Conservation (phyloP, 2,888 invertebrate genomes). For the Habrosyne pyritoides region DNA sequence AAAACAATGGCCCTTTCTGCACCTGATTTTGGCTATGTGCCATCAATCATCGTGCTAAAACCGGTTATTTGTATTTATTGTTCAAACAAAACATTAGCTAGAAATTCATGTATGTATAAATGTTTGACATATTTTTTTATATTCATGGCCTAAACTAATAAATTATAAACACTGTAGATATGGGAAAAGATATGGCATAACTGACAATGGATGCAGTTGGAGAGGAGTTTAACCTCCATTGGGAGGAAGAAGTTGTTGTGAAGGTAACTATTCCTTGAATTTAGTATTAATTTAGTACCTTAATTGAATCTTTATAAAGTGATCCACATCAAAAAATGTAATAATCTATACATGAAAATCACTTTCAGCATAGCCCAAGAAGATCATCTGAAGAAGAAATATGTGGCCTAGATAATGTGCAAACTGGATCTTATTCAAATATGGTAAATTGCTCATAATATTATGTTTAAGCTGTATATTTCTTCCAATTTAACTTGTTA, state of each 20-base stretch:
- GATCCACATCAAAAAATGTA: conserved; percentile 14
- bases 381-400: conserved; percentile 60
- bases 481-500: no score
- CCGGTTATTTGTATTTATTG: background rate
- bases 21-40: conserved; percentile 2
- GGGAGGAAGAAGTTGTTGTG: conserved; percentile 73
- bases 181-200: conserved; percentile 39
- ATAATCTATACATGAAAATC: conserved; percentile 22
- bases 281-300: no score
- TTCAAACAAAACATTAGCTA: no score
- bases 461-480: no score
- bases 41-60: background rate
- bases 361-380: conserved; percentile 55
- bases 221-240: conserved; percentile 71
- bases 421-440: conserved; percentile 54
- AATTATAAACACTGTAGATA: conserved; percentile 28
- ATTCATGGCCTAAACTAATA: conserved; percentile 19
- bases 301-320: background rate
- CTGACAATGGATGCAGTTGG: conserved; percentile 64
- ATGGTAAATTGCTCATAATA: conserved; percentile 58
- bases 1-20: conserved; percentile 8
- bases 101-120: no score
- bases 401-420: conserved; percentile 60
- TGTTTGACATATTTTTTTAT: background rate
- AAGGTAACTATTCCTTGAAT: conserved; percentile 52